phyloP scores from a whole-genome alignment of 2,113 vertebrate genomes.

The Cichladusa arquata region DNA sequence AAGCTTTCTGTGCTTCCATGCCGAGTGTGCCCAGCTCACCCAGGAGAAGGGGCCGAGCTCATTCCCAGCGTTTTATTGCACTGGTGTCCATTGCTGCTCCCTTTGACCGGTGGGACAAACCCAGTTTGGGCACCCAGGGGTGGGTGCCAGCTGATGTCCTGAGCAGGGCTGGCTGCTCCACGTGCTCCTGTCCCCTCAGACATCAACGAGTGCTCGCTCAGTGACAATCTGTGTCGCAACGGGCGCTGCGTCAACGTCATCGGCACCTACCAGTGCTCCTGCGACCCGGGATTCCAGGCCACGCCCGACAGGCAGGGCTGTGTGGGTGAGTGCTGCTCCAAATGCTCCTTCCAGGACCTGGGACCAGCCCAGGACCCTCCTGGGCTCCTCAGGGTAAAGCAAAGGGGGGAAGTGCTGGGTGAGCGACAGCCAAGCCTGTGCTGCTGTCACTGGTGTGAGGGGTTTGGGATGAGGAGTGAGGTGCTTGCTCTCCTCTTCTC shows the following conservation, averaged over 20 bases:
- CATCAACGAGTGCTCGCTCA: conserved; percentile 90
- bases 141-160: background rate
- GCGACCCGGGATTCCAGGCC: conserved; percentile 86
- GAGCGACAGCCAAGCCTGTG: accelerated
- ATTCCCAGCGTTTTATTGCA: accelerated
- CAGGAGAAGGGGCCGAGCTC: background rate
- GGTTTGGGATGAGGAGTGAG: background rate
- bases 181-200: conserved; percentile 67
- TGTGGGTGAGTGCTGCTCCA: conserved; percentile 76
- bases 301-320: conserved; percentile 86
- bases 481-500: background rate
- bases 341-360: accelerated
- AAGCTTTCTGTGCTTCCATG: background rate
- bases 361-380: accelerated
- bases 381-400: background rate
- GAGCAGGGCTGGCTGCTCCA: background rate
- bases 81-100: background rate
- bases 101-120: background rate
- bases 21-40: background rate
- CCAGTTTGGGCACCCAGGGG: background rate
- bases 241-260: conserved; percentile 88
- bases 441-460: background rate
- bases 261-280: conserved; percentile 89
- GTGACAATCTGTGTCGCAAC: conserved; percentile 84
- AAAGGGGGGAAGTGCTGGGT: accelerated